These are phyloP conservation scores for Brachionus rotundiformis DNA, from an alignment of 1,140 invertebrate species.

Conservation along the genomic window DNA sequence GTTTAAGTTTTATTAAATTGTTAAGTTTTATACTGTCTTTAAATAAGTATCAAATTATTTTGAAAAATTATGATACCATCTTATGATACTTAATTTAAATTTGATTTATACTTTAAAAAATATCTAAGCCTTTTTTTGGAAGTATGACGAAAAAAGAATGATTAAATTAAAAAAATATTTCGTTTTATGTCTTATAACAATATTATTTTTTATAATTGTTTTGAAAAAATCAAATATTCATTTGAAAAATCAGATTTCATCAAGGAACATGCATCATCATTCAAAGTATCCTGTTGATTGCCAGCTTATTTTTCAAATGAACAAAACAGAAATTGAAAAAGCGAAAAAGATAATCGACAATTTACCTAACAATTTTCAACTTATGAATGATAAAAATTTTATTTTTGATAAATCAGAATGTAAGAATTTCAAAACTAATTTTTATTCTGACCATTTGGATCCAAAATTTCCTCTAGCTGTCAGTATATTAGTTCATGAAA, in stretches of 20 bases:
- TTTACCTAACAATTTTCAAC: not conserved
- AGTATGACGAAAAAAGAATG: too few species aligned
- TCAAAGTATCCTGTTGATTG: constrained; percentile 12
- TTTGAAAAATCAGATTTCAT: not conserved
- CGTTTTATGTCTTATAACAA: not conserved
- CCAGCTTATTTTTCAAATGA: not conserved
- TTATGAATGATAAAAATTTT: not conserved
- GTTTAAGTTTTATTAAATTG: too few species aligned
- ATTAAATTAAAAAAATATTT: not conserved
- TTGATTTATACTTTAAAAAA: too few species aligned
- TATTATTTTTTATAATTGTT: not conserved
- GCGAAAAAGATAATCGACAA: not conserved
- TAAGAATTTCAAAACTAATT: not conserved
- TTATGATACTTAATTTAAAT: too few species aligned
- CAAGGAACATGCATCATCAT: not conserved
- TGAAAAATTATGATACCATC: too few species aligned
- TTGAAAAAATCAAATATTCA: not conserved
- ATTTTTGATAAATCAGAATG: constrained; percentile 14
- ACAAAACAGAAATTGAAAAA: not conserved
- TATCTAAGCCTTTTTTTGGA: too few species aligned
- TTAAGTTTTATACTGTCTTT: too few species aligned
- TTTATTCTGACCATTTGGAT: not conserved
- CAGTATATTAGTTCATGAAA: constrained; percentile 43
- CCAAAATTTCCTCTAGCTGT: constrained; percentile 50
- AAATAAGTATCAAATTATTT: too few species aligned